These are phyloP conservation scores for Cololabis saira DNA, from an alignment of 2,113 vertebrate species.

Conservation along the genomic window DNA sequence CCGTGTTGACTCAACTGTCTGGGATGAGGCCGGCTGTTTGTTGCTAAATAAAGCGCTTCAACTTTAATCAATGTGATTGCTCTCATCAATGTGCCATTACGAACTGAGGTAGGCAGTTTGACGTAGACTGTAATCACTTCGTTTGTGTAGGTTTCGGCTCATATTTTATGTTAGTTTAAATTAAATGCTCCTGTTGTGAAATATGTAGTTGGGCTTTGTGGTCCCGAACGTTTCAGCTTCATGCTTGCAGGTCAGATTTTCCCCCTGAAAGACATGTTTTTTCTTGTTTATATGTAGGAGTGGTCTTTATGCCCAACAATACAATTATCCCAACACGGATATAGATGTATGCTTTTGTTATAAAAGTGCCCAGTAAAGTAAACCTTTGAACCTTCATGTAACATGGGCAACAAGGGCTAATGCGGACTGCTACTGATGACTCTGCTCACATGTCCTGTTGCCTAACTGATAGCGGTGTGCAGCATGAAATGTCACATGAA, in stretches of 20 bases:
- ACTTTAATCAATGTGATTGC: slow-evolving; percentile 2
- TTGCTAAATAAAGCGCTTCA: slow-evolving; percentile 8
- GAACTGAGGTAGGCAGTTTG: not conserved
- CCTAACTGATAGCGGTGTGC: not conserved
- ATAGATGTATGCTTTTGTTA: no score
- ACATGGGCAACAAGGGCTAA: not conserved
- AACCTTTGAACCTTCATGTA: slow-evolving; percentile 9
- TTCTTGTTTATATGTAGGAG: not conserved
- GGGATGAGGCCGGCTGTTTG: not conserved
- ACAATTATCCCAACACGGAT: not conserved
- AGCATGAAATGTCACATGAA: slow-evolving; percentile 22
- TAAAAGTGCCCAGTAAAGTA: not conserved
- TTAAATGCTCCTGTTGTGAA: no score
- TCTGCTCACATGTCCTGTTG: slow-evolving; percentile 22
- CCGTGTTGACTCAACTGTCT: no score
- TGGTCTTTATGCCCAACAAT: not conserved
- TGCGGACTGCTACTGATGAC: not conserved
- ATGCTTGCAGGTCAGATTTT: no score
- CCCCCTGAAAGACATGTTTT: not conserved
- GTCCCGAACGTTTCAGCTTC: no score
- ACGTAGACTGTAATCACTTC: no score
- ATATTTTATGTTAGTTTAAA: no score
- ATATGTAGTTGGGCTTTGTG: no score
- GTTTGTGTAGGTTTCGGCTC: no score
- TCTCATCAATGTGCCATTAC: slow-evolving; percentile 7